These are phyloP conservation scores for Wasmannia auropunctata DNA, from an alignment of 1,140 invertebrate species.

Conservation along the genomic window DNA sequence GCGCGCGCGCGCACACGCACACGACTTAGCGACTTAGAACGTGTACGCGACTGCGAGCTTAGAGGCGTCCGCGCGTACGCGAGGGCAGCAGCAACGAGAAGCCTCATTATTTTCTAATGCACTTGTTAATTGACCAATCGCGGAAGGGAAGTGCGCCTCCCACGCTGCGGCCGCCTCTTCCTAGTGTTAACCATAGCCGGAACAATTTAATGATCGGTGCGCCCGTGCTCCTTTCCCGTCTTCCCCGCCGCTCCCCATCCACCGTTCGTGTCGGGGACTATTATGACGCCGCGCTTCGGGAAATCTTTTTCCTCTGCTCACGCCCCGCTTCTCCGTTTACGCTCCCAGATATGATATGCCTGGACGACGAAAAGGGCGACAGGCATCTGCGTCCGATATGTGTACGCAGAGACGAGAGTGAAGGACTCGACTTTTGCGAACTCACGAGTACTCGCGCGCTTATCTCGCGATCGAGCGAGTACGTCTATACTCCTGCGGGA, in stretches of 20 bases:
- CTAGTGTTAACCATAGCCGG: conserved; percentile 82
- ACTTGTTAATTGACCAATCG: conserved; percentile 83
- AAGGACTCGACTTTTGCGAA: neutral
- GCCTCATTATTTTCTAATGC: conserved; percentile 85
- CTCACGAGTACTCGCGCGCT: neutral
- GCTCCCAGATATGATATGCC: neutral
- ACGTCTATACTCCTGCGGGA: neutral
- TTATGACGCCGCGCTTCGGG: conserved; percentile 57
- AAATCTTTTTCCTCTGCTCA: conserved; percentile 32
- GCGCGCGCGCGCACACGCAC: no score
- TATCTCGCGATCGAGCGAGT: conserved; percentile 6
- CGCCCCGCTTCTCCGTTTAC: neutral
- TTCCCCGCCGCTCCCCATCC: neutral
- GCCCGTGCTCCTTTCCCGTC: conserved; percentile 60
- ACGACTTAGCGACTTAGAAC: neutral
- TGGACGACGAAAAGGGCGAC: conserved; percentile 11
- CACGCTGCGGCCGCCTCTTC: conserved; percentile 73
- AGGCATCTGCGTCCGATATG: neutral
- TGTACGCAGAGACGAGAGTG: neutral
- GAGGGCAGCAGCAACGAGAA: conserved; percentile 67
- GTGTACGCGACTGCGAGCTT: conserved; percentile 33
- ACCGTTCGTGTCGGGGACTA: conserved; percentile 51
- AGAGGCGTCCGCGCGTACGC: conserved; percentile 50
- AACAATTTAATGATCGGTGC: conserved; percentile 84
- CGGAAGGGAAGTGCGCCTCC: conserved; percentile 72